These are phyloP conservation scores for Pungitius pungitius DNA, from an alignment of 2,113 vertebrate genomes.

Conservation along the genomic window DNA sequence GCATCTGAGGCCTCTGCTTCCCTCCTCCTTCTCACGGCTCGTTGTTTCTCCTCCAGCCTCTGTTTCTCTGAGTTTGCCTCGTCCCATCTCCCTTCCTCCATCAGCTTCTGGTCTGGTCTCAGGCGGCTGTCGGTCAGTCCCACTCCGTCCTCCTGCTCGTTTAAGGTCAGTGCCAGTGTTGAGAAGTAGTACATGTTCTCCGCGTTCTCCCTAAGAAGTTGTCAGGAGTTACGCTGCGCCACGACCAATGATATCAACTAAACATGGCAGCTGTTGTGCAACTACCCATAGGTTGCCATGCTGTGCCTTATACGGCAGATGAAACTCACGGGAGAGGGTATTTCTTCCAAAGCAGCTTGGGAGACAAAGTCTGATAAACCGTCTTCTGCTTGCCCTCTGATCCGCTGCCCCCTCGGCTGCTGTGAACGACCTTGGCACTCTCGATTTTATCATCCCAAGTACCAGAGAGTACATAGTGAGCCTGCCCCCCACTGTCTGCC, in stretches of 20 bases:
- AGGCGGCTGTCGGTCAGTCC: slow-evolving; percentile 91
- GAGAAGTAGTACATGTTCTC: slow-evolving; percentile 99
- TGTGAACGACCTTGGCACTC: slow-evolving; percentile 92
- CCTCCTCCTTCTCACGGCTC: slow-evolving; percentile 85
- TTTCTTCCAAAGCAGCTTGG: slow-evolving; percentile 96
- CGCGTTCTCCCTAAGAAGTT: slow-evolving; percentile 86
- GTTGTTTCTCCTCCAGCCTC: slow-evolving; percentile 94
- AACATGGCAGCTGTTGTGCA: slow-evolving; percentile 16
- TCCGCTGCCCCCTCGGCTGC: slow-evolving; percentile 85
- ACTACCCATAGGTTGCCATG: background rate
- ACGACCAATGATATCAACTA: slow-evolving; percentile 15
- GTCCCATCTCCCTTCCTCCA: slow-evolving; percentile 96
- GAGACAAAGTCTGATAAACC: slow-evolving; percentile 92
- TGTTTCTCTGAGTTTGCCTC: slow-evolving; percentile 96
- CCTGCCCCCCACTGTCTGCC: slow-evolving; percentile 84
- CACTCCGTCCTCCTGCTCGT: slow-evolving; percentile 87
- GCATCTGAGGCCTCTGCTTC: slow-evolving; percentile 85
- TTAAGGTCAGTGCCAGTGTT: slow-evolving; percentile 91
- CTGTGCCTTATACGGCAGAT: background rate
- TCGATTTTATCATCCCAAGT: slow-evolving; percentile 98
- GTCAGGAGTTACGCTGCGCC: background rate
- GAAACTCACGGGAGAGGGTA: slow-evolving; percentile 92
- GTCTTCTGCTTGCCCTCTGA: slow-evolving; percentile 94
- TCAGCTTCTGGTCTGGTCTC: slow-evolving; percentile 92
- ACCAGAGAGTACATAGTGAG: slow-evolving; percentile 94